Conservation (phyloP, 37 sponge, comb jelly and placozoan genomes). For the Diacarnus erythraeanus region DNA sequence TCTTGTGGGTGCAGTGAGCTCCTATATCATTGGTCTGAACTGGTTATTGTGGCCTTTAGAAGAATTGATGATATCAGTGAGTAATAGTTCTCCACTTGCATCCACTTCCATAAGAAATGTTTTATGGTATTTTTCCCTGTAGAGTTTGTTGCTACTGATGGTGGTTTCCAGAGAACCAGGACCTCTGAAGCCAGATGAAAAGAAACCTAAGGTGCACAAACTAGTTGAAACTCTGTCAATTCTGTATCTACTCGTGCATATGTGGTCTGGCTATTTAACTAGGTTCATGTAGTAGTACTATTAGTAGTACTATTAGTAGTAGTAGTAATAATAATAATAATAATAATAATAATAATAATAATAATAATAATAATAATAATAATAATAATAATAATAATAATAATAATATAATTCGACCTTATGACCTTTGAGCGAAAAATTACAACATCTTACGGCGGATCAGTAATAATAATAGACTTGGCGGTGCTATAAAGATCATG, state of each 20-base stretch:
- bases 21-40: constrained; percentile 38
- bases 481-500: too few relatives aligned
- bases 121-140: not conserved
- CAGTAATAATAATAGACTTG: too few relatives aligned
- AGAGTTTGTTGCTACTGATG: constrained; percentile 65
- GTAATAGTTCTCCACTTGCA: not conserved
- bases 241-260: constrained; percentile 63
- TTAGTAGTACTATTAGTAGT: too few relatives aligned
- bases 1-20: constrained; percentile 55
- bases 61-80: constrained; percentile 51
- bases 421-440: too few relatives aligned
- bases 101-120: not conserved
- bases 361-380: too few relatives aligned
- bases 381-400: too few relatives aligned
- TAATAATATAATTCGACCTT: too few relatives aligned
- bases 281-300: too few relatives aligned
- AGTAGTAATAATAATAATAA: too few relatives aligned
- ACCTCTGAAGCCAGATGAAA: not conserved
- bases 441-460: too few relatives aligned
- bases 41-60: constrained; percentile 72
- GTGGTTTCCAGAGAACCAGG: constrained; percentile 11
- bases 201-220: constrained; percentile 67
- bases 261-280: constrained; percentile 59
- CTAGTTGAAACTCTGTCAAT: constrained; percentile 70
- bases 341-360: too few relatives aligned